Conservation (phyloP, 2,888 invertebrate species). For the Choristoneura rosaceana region DNA sequence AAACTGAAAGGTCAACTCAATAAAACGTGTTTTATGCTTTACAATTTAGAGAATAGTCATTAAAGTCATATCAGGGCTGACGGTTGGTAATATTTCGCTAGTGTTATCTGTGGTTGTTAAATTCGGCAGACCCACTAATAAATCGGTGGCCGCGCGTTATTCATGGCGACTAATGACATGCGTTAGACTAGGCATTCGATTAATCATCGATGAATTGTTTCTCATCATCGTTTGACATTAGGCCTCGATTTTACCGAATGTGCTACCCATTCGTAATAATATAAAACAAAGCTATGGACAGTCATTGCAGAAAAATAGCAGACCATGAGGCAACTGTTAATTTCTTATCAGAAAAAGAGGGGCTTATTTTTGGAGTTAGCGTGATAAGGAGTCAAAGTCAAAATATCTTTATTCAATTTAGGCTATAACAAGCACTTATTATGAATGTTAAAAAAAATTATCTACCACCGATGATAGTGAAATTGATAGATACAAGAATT, state of each 20-base stretch:
- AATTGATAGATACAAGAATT: too few relatives aligned
- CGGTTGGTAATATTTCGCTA: constrained; percentile 2
- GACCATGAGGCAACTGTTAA: too few relatives aligned
- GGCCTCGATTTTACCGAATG: background rate
- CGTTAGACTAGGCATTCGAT: background rate
- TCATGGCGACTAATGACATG: constrained; percentile 8
- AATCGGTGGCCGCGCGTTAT: constrained; percentile 4
- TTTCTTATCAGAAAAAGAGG: too few relatives aligned
- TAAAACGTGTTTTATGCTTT: background rate
- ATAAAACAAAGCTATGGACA: too few relatives aligned
- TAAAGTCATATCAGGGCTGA: constrained; percentile 7
- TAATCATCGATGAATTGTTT: constrained; percentile 8
- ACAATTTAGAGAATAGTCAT: background rate
- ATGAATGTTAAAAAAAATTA: too few relatives aligned
- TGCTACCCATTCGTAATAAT: background rate
- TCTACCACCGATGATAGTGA: too few relatives aligned
- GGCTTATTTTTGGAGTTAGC: too few relatives aligned
- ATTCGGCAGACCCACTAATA: constrained; percentile 18
- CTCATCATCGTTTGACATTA: constrained; percentile 1
- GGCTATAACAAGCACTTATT: too few relatives aligned
- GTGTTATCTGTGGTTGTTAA: constrained; percentile 19
- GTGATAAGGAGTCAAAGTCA: too few relatives aligned
- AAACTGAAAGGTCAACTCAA: background rate
- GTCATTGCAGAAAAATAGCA: too few relatives aligned
- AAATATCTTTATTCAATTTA: too few relatives aligned